Percentiles rank a stretch among this genome's conserved stretches.
Conservation (phyloP, 2,797 vertebrate genomes). For the Australoheros facetus region DNA sequence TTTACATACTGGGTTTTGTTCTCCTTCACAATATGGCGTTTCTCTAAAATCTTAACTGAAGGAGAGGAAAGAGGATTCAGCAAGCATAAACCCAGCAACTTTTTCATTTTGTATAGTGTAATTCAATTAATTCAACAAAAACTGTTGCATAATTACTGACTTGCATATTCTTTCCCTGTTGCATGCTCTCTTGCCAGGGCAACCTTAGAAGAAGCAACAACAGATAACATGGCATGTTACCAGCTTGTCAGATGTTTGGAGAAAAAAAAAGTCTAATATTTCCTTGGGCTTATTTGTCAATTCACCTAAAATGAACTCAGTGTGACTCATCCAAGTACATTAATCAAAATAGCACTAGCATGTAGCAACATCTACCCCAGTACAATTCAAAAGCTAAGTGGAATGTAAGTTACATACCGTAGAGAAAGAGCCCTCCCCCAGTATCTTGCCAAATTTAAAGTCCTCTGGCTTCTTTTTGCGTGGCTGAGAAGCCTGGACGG, state of each 20-base stretch:
- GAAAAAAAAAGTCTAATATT: neutral
- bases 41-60: conserved; percentile 98
- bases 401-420: conserved; percentile 85
- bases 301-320: conserved; percentile 45
- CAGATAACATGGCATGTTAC: conserved; percentile 4
- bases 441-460: conserved; percentile 97
- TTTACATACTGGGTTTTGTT: conserved; percentile 98
- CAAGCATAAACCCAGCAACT: neutral
- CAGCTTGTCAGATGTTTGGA: conserved; percentile 6
- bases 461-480: conserved; percentile 97
- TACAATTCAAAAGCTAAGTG: conserved; percentile 51
- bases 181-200: conserved; percentile 95
- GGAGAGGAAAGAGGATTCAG: conserved; percentile 35
- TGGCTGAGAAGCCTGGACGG: conserved; percentile 85
- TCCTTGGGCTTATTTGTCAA: conserved; percentile 33
- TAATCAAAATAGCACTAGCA: conserved; percentile 72
- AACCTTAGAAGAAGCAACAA: conserved; percentile 81
- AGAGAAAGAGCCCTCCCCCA: conserved; percentile 98
- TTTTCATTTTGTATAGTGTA: neutral
- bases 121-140: neutral
- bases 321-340: conserved; percentile 64
- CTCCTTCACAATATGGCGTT: conserved; percentile 99
- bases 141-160: conserved; percentile 80
- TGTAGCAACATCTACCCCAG: conserved; percentile 67
- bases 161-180: conserved; percentile 96